phyloP scores from a whole-genome alignment of 2,888 invertebrate genomes.

The Dicroscelio sp. region DNA sequence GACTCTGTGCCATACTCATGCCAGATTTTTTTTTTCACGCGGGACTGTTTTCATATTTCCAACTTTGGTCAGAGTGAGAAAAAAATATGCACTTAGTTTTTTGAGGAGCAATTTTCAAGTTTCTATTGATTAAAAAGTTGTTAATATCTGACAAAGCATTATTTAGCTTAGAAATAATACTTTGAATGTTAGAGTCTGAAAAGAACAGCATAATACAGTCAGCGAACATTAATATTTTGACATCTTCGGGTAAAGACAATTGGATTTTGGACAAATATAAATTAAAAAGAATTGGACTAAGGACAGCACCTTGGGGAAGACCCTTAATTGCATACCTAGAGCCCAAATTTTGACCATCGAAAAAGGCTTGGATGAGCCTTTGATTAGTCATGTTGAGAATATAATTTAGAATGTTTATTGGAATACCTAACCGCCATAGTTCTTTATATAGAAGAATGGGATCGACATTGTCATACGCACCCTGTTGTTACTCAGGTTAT shows the following conservation, averaged over 20 bases:
- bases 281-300: slow-evolving; percentile 18
- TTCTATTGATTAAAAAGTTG: neutral
- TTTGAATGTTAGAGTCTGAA: neutral
- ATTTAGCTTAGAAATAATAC: neutral
- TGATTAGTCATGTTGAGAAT: neutral
- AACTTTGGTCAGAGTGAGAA: too few relatives aligned
- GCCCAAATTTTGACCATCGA: neutral
- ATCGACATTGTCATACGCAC: neutral
- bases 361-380: neutral
- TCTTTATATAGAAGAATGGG: neutral
- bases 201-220: neutral
- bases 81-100: too few relatives aligned
- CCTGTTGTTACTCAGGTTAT: neutral
- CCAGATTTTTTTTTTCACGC: too few relatives aligned
- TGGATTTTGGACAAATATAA: neutral
- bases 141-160: neutral
- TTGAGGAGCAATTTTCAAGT: neutral
- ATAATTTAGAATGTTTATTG: neutral
- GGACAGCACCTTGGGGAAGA: slow-evolving; percentile 7
- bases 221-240: neutral
- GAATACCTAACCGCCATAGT: neutral
- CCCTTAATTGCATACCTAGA: neutral
- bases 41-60: too few relatives aligned
- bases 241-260: neutral
- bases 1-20: too few relatives aligned